Conservation (phyloP, 2,113 vertebrate species). For the Suricata suricatta region DNA sequence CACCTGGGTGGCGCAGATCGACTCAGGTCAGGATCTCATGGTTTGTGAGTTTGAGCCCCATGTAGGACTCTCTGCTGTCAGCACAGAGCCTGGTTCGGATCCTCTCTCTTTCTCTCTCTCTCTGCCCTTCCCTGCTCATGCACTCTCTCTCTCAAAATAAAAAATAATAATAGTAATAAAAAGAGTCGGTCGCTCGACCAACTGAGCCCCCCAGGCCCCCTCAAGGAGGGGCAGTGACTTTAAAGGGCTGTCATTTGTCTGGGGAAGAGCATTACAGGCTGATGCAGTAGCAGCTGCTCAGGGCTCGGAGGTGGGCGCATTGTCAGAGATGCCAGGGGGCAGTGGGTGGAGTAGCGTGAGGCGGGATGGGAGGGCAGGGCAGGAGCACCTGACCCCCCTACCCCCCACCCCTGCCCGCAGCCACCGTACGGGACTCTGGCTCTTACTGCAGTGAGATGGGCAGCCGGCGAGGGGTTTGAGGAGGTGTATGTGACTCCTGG, state of each 20-base stretch:
- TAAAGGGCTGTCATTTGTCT: neutral
- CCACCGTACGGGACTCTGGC: neutral
- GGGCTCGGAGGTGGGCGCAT: neutral
- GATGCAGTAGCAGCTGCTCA: neutral
- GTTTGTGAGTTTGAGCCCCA: too few relatives aligned
- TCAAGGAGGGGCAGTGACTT: too few relatives aligned
- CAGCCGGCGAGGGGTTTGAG: neutral
- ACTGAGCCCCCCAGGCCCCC: too few relatives aligned
- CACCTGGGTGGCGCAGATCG: too few relatives aligned
- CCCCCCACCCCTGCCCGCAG: fast-evolving
- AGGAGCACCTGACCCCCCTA: neutral
- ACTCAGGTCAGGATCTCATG: too few relatives aligned
- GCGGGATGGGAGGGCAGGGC: neutral
- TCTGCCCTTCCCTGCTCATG: too few relatives aligned
- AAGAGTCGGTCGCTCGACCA: too few relatives aligned
- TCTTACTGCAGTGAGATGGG: neutral
- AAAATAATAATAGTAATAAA: too few relatives aligned
- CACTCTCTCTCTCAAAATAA: too few relatives aligned
- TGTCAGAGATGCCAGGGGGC: neutral
- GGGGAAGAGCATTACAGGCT: neutral
- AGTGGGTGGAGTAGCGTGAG: neutral
- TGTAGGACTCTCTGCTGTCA: too few relatives aligned
- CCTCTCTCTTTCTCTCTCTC: too few relatives aligned
- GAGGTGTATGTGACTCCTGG: neutral
- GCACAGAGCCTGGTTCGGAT: too few relatives aligned